Evolutionary conservation across 1,140 invertebrate genomes (phyloP).

Genomic region (Copidosoma floridanum): DNA sequence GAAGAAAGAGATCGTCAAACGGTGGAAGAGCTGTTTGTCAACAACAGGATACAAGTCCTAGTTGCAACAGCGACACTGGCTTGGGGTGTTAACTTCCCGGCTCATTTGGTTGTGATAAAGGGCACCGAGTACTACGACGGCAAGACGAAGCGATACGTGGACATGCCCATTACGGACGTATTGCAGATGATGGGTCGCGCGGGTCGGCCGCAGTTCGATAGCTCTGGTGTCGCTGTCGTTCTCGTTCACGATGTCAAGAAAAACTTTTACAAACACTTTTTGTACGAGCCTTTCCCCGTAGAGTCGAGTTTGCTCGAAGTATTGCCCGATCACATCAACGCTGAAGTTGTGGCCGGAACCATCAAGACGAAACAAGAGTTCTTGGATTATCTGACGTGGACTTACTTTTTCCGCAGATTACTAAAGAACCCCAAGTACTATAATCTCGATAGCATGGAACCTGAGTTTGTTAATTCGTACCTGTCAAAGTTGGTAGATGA

Average conservation of each 20-base stretch:
- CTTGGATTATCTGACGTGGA: constrained; percentile 97
- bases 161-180: constrained; percentile 99
- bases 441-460: constrained; percentile 75
- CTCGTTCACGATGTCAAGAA: constrained; percentile 98
- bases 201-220: constrained; percentile 94
- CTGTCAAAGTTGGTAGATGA: constrained; percentile 76
- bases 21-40: constrained; percentile 94
- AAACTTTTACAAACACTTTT: constrained; percentile 98
- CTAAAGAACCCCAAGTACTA: constrained; percentile 95
- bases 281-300: constrained; percentile 99
- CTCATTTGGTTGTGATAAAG: constrained; percentile 79
- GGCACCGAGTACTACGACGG: constrained; percentile 99
- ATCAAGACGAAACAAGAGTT: constrained; percentile 91
- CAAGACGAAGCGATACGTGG: constrained; percentile 93
- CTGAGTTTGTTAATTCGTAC: constrained; percentile 71
- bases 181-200: constrained; percentile 99
- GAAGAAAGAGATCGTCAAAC: constrained; percentile 87
- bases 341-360: constrained; percentile 94
- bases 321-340: constrained; percentile 95
- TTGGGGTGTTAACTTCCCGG: constrained; percentile 99
- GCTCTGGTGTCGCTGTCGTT: constrained; percentile 92
- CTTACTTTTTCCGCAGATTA: constrained; percentile 93
- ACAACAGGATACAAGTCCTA: constrained; percentile 96
- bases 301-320: constrained; percentile 92
- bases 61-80: constrained; percentile 96